phyloP scores from a whole-genome alignment of 2,113 vertebrate species.

The Bos javanicus region DNA sequence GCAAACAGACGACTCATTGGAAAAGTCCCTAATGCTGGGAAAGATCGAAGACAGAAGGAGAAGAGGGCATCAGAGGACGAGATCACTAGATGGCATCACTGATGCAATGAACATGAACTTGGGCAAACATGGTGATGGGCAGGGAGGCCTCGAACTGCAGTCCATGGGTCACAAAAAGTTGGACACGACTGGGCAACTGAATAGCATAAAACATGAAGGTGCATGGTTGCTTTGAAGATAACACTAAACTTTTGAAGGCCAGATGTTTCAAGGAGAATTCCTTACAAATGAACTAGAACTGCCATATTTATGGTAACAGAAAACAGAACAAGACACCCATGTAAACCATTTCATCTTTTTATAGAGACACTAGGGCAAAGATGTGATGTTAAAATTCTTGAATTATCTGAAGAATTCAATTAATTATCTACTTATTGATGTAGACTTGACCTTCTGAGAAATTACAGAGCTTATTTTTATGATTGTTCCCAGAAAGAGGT shows the following conservation, averaged over 20 bases:
- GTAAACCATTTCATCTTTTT: slow-evolving; percentile 23
- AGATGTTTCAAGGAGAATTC: slow-evolving; percentile 7
- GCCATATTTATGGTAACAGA: background rate
- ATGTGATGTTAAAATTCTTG: background rate
- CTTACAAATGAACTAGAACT: slow-evolving; percentile 11
- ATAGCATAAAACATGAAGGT: background rate
- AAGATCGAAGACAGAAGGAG: background rate
- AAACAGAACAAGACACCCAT: background rate
- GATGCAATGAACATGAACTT: background rate
- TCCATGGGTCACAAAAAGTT: background rate
- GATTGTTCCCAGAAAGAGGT: slow-evolving; percentile 16
- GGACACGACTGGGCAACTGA: fast-evolving
- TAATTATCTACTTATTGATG: slow-evolving; percentile 6
- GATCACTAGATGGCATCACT: background rate
- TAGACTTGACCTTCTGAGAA: slow-evolving; percentile 23
- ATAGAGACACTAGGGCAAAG: background rate
- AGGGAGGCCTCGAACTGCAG: background rate
- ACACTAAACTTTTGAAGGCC: slow-evolving; percentile 21
- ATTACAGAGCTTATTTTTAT: slow-evolving; percentile 23
- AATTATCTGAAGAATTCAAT: background rate
- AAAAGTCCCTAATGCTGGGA: background rate
- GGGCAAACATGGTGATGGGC: background rate
- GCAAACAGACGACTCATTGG: background rate
- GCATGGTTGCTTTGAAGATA: background rate
- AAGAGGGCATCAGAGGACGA: background rate